These are phyloP conservation scores for Ditylenchus weischeri DNA, from an alignment of 2,888 invertebrate genomes.

Conservation along the genomic window DNA sequence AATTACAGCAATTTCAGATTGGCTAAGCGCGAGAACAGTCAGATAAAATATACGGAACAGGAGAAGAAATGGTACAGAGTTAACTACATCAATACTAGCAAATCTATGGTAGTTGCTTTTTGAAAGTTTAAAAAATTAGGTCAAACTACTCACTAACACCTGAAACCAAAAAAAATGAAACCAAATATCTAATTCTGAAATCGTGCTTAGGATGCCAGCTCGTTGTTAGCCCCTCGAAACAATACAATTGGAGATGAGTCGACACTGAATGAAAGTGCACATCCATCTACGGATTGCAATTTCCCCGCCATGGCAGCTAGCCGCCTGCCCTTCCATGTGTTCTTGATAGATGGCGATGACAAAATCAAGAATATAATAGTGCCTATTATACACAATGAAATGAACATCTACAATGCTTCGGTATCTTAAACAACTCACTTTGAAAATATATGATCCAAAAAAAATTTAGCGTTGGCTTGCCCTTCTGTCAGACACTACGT, in stretches of 20 bases:
- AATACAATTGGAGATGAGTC: conserved; percentile 2
- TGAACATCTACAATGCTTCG: conserved; percentile 39
- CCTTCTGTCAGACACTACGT: conserved; percentile 18
- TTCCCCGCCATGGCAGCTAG: conserved; percentile 15
- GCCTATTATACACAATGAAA: conserved; percentile 36
- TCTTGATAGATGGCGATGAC: conserved; percentile 33
- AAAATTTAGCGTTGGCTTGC: conserved; percentile 22
- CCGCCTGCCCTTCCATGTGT: conserved; percentile 36
- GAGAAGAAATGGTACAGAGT: conserved; percentile 15
- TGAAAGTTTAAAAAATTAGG: background rate
- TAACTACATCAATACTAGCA: background rate
- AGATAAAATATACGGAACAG: conserved; percentile 11
- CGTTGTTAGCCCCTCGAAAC: background rate
- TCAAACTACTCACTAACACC: background rate
- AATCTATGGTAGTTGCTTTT: background rate
- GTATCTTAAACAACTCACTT: conserved; percentile 16
- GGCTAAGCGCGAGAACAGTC: conserved; percentile 13
- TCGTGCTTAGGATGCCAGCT: background rate
- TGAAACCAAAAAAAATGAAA: no score
- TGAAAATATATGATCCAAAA: conserved; percentile 6
- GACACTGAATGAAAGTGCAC: conserved; percentile 5
- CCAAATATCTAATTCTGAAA: no score
- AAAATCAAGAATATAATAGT: conserved; percentile 27
- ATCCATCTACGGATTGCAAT: conserved; percentile 3
- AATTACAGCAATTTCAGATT: no score